These are phyloP conservation scores for Drosophila peninsularis DNA, from an alignment of 2,888 invertebrate genomes.

Conservation along the genomic window DNA sequence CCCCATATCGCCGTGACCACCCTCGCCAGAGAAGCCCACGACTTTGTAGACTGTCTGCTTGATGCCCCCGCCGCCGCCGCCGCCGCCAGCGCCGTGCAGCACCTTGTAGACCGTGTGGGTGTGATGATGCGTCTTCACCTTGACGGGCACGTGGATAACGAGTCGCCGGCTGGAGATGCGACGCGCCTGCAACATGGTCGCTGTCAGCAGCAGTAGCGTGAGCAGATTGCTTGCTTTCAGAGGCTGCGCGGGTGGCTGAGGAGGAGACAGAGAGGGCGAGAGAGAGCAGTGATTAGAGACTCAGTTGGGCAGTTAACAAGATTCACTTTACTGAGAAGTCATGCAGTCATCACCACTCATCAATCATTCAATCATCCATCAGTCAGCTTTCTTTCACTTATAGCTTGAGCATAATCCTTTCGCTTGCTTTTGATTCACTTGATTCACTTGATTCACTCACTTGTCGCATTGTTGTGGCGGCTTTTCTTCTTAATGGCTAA, in stretches of 20 bases:
- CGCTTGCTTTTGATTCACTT: neutral
- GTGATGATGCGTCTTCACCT: constrained; percentile 90
- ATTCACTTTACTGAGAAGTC: neutral
- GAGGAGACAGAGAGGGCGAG: too few species aligned
- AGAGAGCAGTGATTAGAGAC: neutral
- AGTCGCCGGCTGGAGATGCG: constrained; percentile 87
- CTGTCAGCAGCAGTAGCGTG: constrained; percentile 48
- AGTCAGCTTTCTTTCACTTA: neutral
- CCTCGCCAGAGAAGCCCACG: constrained; percentile 64
- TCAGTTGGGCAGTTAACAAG: neutral
- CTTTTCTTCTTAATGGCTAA: constrained; percentile 30
- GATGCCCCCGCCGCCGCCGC: constrained; percentile 83
- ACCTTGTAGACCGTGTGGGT: constrained; percentile 91
- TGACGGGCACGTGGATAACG: constrained; percentile 91
- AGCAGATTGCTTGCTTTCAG: constrained; percentile 35
- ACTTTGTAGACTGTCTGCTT: constrained; percentile 81
- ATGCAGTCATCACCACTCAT: neutral
- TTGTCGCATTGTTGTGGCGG: constrained; percentile 44
- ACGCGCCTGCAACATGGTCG: constrained; percentile 74
- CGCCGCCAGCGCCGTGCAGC: constrained; percentile 87
- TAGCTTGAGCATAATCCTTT: neutral
- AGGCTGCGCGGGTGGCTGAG: constrained; percentile 35
- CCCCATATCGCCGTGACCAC: constrained; percentile 79
- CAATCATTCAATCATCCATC: constrained; percentile 1
- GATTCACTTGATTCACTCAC: constrained; percentile 44